Evolutionary conservation across 2,888 invertebrate genomes (phyloP), one percentile per base, ranked within the genome.

Genomic region (Eupithecia dodoneata): DNA sequence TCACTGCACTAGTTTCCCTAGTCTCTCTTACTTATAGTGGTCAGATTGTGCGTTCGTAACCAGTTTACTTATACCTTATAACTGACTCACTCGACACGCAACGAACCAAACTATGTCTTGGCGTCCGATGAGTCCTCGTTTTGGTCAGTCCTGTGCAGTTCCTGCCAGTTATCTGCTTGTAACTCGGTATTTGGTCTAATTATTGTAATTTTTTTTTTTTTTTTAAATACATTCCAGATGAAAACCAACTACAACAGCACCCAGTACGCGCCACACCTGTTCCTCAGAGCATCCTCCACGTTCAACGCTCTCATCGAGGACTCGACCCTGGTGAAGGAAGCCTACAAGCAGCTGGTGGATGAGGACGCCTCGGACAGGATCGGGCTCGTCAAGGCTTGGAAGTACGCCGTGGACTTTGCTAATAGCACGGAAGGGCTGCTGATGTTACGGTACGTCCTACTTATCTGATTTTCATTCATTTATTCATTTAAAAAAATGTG

Each of bases 271-370:
- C 86, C 89, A 0, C 89, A 95, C 66, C 82, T 94, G 1, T 92
- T 93, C 77, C 91, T 95, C 0, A 91, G 92, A 66, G 90, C 94
- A 45, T 93, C 92, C 0, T 75, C 87, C 3, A 90, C 90, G 0
- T 91, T 95, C 73, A 89, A 93, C 41, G 79, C 86, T 0, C 80
- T 94, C 10, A 73, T 94, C 3, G 87, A 87, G 1, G 91, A 92
- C 49, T 78, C 94, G 2, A 82, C 82, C 2, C 82, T 87, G 0
- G 79, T 90, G 1, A 87, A 89, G 15, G 84, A 87, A 0, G 74
- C 87, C 3, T n/a, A 90, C 0, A 73, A 87, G 41, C 82, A 85
- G 7, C 79, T 90, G 18, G 66, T 87, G 0, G 82, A 86, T n/a
- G 88, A 88, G 3, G 76, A 84, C 3, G 42, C 78, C 5, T 82